Conservation (phyloP, 1,140 invertebrate species). For the Charaxes varanes region DNA sequence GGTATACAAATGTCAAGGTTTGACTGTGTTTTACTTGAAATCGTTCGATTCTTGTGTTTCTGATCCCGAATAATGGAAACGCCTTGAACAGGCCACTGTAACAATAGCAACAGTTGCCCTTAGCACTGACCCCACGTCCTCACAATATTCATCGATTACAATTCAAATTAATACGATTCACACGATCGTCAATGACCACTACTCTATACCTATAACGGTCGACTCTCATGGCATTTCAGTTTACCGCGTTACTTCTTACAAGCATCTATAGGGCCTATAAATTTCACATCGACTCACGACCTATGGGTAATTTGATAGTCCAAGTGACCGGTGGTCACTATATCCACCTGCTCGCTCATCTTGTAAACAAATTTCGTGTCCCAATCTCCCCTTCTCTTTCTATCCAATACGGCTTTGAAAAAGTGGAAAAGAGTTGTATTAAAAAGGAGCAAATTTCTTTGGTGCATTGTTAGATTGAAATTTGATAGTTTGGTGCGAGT, state of each 20-base stretch:
- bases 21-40: too few species aligned
- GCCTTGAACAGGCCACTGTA: constrained; percentile 17
- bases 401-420: too few species aligned
- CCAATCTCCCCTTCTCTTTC: constrained; percentile 21
- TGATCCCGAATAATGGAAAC: constrained; percentile 9
- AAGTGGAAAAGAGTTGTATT: constrained; percentile 13
- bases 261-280: constrained; percentile 30
- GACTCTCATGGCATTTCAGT: constrained; percentile 19
- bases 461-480: constrained; percentile 38
- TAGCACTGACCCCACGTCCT: constrained; percentile 39
- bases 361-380: constrained; percentile 10
- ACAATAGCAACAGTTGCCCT: constrained; percentile 29
- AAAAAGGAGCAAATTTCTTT: constrained; percentile 20
- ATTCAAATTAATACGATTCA: constrained; percentile 56
- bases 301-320: constrained; percentile 45
- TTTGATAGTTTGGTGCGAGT: constrained; percentile 46
- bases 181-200: constrained; percentile 31
- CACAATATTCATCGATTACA: constrained; percentile 41
- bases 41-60: constrained; percentile 1
- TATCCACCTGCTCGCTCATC: constrained; percentile 37
- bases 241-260: constrained; percentile 48
- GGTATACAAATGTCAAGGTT: too few species aligned
- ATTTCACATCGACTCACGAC: constrained; percentile 39
- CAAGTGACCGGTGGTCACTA: constrained; percentile 46
- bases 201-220: constrained; percentile 30